Evolutionary conservation across 2,888 invertebrate species (phyloP).

Genomic region (Cryptocheilus praepositus): DNA sequence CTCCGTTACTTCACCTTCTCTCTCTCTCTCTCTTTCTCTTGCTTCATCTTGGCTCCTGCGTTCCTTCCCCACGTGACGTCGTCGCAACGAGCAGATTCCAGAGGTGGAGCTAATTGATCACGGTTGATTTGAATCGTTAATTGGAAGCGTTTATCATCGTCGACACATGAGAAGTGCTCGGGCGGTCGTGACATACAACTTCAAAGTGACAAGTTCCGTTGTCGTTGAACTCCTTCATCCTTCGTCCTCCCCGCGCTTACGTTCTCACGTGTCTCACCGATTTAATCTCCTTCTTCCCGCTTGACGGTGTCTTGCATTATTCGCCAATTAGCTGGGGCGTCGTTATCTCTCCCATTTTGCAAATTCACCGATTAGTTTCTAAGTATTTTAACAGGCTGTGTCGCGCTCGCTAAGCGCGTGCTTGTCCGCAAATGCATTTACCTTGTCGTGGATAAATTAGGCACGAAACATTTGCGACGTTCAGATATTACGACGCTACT

Average conservation of each 20-base stretch:
- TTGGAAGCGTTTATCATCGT: constrained; percentile 53
- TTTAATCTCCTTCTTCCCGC: too few relatives aligned
- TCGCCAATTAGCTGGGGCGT: constrained; percentile 45
- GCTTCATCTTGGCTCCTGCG: neutral
- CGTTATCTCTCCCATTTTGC: constrained; percentile 44
- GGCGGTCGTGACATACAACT: constrained; percentile 27
- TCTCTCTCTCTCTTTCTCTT: neutral
- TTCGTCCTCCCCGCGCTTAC: neutral
- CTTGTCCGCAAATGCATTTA: neutral
- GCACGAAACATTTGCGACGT: neutral
- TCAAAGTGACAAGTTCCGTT: neutral
- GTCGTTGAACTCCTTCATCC: neutral
- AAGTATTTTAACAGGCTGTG: constrained; percentile 16
- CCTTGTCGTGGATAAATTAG: neutral
- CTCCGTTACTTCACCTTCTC: neutral
- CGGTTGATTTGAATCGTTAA: constrained; percentile 54
- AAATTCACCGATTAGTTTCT: constrained; percentile 29
- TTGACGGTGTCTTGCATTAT: neutral
- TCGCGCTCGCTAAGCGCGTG: constrained; percentile 7
- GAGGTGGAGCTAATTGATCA: constrained; percentile 40
- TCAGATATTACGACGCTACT: neutral
- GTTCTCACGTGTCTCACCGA: neutral
- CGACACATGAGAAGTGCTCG: constrained; percentile 28
- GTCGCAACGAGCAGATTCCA: constrained; percentile 3
- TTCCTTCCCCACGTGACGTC: neutral